Base-by-base conservation (phyloP, 2,113 vertebrate genomes). In the Grammomys dolichurus region DNA sequence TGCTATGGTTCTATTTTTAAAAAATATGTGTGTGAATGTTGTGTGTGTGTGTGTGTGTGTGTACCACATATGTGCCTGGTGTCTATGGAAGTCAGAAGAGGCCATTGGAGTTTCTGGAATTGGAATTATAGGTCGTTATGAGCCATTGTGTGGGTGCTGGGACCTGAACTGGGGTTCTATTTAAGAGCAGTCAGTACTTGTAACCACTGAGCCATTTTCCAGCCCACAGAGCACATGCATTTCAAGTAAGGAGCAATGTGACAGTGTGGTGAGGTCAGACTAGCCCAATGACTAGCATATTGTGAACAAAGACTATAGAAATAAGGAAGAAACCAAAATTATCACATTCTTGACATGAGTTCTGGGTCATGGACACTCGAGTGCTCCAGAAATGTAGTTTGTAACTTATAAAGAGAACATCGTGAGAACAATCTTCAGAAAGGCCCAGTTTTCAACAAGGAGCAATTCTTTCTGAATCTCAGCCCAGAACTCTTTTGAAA, bases 401-500 rank as follows among this genome's bases (percentile, higher is more conserved):
- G 43, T 87, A 67, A 24, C 48, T 26, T 60, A 76, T 80, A 81
- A 92, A 93, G 16, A 89, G 78, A 91, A 81, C 36, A 95, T 72
- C 43, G 13, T 92, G 85, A 92, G 36, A 60, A 10, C 40, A 91
- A n/a, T 31, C 63, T 26, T 67, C 63, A 81, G 73, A 80, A 89
- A 63, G 63, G 11, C 12, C 43, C 82, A n/a, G 43, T 95, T 40
- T 88, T 87, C 40, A 36, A 54, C 56, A 65, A 75, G 11, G 43
- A 76, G 46, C 31, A 76, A 51, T 76, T 86, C 28, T 89, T 92
- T 87, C 31, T 60, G 24, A 80, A 82, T 69, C 65, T 96, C 51
- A 82, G 33, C 19, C 87, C 86, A 95, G 81, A 96, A 56, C 81
- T 78, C 0, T 89, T 89, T 89, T 58, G 76, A 95, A 91, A 93